Evolutionary conservation across 2,113 vertebrate species (phyloP).

Genomic region (Stigmatopora argus): DNA sequence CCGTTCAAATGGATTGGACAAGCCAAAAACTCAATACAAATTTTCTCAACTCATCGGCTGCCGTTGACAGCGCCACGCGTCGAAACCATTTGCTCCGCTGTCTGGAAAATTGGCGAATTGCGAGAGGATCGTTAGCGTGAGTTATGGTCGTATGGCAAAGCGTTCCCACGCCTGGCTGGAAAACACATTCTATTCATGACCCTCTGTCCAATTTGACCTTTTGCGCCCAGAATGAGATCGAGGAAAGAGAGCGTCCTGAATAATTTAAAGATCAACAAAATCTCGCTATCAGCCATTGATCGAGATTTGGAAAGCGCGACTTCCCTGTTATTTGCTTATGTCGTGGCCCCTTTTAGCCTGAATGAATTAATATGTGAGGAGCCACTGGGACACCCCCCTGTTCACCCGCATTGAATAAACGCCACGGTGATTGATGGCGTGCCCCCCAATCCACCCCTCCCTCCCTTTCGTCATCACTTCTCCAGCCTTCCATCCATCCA

Average conservation of each 20-base stretch:
- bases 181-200: neutral
- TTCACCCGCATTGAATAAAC: slow-evolving; percentile 58
- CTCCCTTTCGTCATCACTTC: slow-evolving; percentile 40
- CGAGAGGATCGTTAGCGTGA: too few relatives aligned
- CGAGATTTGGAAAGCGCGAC: neutral
- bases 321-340: slow-evolving; percentile 36
- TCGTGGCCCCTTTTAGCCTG: slow-evolving; percentile 30
- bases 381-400: slow-evolving; percentile 42
- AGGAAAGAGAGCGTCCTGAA: slow-evolving; percentile 34
- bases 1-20: too few relatives aligned
- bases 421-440: slow-evolving; percentile 62
- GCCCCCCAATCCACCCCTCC: slow-evolving; percentile 28
- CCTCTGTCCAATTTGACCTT: slow-evolving; percentile 46
- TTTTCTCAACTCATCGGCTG: too few relatives aligned
- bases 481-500: slow-evolving; percentile 41
- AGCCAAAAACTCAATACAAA: too few relatives aligned
- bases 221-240: slow-evolving; percentile 25
- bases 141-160: too few relatives aligned
- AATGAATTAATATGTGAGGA: slow-evolving; percentile 56
- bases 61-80: too few relatives aligned
- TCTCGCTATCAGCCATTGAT: slow-evolving; percentile 26
- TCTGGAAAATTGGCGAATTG: too few relatives aligned
- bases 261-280: slow-evolving; percentile 48
- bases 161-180: too few relatives aligned
- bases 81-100: too few relatives aligned